phyloP scores from a whole-genome alignment of 1,140 invertebrate species.

The Monochamus saltuarius region DNA sequence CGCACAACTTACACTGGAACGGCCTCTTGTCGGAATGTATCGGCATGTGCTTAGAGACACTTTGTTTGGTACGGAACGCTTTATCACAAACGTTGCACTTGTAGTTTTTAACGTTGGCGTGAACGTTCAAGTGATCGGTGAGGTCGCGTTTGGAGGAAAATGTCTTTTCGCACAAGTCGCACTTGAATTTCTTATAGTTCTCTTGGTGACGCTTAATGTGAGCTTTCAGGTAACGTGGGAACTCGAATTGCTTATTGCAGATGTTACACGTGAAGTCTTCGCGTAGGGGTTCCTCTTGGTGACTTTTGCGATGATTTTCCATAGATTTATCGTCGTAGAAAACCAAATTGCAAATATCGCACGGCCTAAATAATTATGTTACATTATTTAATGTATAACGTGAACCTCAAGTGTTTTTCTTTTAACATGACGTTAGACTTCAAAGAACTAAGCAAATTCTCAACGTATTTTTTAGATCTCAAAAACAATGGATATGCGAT shows the following conservation, averaged over 20 bases:
- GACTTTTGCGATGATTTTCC: slow-evolving; percentile 19
- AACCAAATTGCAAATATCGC: slow-evolving; percentile 21
- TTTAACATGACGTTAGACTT: too few species aligned
- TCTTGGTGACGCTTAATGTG: slow-evolving; percentile 18
- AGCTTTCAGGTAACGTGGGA: slow-evolving; percentile 17
- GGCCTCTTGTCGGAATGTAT: slow-evolving; percentile 26
- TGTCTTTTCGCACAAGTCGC: slow-evolving; percentile 14
- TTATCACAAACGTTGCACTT: slow-evolving; percentile 16
- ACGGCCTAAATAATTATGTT: not conserved
- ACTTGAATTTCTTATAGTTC: slow-evolving; percentile 22
- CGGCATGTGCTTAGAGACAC: slow-evolving; percentile 21
- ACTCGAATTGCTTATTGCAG: slow-evolving; percentile 20
- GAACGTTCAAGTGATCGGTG: slow-evolving; percentile 20
- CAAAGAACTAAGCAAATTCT: too few species aligned
- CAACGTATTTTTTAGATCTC: too few species aligned
- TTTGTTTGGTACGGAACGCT: slow-evolving; percentile 20
- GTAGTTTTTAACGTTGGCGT: slow-evolving; percentile 21
- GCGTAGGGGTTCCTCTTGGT: slow-evolving; percentile 8
- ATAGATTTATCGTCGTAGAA: slow-evolving; percentile 23
- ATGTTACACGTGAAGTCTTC: slow-evolving; percentile 12
- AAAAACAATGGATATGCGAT: too few species aligned
- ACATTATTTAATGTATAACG: too few species aligned
- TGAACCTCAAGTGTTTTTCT: too few species aligned
- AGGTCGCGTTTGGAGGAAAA: slow-evolving; percentile 21
- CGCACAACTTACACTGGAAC: slow-evolving; percentile 23